These are phyloP conservation scores for Triplophysa rosa DNA, from an alignment of 2,113 vertebrate species.

Conservation along the genomic window DNA sequence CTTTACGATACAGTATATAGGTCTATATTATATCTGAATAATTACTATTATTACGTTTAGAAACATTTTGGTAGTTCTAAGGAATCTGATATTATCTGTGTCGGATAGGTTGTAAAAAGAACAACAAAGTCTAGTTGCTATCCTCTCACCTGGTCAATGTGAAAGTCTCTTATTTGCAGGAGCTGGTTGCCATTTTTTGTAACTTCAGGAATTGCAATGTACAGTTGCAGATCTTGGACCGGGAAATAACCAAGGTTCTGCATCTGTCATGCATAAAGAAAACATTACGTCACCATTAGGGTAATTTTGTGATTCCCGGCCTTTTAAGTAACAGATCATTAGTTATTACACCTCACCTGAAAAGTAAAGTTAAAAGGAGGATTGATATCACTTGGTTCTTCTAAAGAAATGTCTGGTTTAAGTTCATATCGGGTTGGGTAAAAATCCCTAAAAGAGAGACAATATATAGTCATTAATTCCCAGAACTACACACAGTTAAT, in stretches of 20 bases:
- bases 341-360: slow-evolving; percentile 57
- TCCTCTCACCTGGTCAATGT: slow-evolving; percentile 71
- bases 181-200: slow-evolving; percentile 78
- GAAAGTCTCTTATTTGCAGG: slow-evolving; percentile 71
- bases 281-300: neutral
- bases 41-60: neutral
- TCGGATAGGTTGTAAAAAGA: neutral
- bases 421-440: slow-evolving; percentile 78
- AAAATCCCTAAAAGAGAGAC: slow-evolving; percentile 66
- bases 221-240: slow-evolving; percentile 71
- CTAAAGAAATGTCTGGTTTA: slow-evolving; percentile 73
- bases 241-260: slow-evolving; percentile 86
- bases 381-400: slow-evolving; percentile 64
- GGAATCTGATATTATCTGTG: neutral
- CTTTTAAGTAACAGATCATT: neutral
- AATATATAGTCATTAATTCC: neutral
- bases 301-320: neutral
- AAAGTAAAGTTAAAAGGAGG: slow-evolving; percentile 79
- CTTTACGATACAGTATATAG: neutral
- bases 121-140: neutral
- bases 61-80: neutral
- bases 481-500: neutral
- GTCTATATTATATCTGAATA: neutral
- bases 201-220: slow-evolving; percentile 75
- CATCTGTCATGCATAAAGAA: slow-evolving; percentile 66